Evolutionary conservation across 2,888 invertebrate genomes (phyloP), one percentile per base, ranked within the genome.

Genomic region (Hydraecia micacea): DNA sequence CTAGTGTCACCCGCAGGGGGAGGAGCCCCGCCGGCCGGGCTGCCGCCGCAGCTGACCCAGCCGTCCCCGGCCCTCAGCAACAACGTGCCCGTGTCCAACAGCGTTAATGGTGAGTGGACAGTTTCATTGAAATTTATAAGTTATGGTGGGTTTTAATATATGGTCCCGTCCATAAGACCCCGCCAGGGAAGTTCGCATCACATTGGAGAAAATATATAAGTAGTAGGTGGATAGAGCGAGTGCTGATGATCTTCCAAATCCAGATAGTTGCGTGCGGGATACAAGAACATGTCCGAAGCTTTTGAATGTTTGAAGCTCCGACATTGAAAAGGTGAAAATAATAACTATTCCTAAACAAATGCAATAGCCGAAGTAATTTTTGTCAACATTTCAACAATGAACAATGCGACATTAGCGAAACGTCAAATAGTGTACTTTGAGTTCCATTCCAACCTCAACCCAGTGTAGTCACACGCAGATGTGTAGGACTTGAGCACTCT

Each of bases 21-120:
- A 25, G 85, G 68, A 1, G 76, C 67, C 21, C 80, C 74, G 15
- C 65, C 69, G 0, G 76, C 52, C 25, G 83, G 71, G 0, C 13
- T 25, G 0, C 28, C 73, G 0, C 66, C 69, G 7, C 76, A 70
- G 60, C 62, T 60, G 77, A 79, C 32, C 75, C 87, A 85, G 79
- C 80, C 72, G 66, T 75, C 83, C 15, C 86, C 93, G 3, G 94
- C 93, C 0, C 92, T 93, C 72, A 91, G 88, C 88, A 82, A 92
- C 90, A 90, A 88, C 89, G 89, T 90, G 81, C 91, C 94, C 0
- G 87, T 88, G 36, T 90, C 93, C 36, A 91, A 93, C 67, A 88
- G 84, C 62, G 88, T 93, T 62, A 92, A 91, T 76, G 95, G 95
- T 95, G 80, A 92, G 86, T 75, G 8, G 15, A 66, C n/a, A 28